Percentiles rank a stretch among this genome's conserved stretches.
Evolutionary conservation across 2,797 vertebrate species (phyloP).

Genomic region (Coilia nasus): DNA sequence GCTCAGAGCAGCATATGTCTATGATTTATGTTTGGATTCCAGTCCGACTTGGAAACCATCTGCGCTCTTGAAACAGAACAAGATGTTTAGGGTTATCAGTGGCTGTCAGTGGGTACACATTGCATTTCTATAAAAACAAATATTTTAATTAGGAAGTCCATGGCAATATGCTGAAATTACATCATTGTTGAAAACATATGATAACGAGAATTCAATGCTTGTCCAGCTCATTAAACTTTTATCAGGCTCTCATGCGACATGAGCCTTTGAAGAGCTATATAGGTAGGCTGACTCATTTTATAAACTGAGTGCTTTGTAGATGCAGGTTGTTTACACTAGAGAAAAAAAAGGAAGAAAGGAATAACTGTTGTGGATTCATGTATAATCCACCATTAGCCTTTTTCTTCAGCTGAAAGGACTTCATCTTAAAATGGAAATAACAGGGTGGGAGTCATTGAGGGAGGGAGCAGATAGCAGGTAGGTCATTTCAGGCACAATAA

Average conservation of each 20-base stretch:
- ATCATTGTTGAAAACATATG: neutral
- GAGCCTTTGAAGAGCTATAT: constrained; percentile 1
- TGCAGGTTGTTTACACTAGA: neutral
- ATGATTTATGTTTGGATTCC: constrained; percentile 36
- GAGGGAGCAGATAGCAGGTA: neutral
- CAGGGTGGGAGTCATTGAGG: neutral
- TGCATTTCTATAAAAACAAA: neutral
- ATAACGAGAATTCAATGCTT: neutral
- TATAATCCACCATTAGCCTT: neutral
- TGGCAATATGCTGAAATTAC: neutral
- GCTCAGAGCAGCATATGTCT: constrained; percentile 37
- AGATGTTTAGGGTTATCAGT: constrained; percentile 3
- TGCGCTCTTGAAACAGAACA: constrained; percentile 19
- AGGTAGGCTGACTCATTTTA: neutral
- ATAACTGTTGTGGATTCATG: neutral
- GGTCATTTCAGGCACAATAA: neutral
- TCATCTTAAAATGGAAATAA: constrained; percentile 8
- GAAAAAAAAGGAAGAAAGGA: neutral
- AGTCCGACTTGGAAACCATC: constrained; percentile 18
- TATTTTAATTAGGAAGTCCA: constrained; percentile 15
- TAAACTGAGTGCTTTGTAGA: neutral
- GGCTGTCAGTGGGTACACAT: neutral
- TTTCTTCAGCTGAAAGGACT: neutral
- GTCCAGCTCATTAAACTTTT: constrained; percentile 6
- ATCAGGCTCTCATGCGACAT: neutral